Percentiles rank a stretch among this genome's conserved stretches.
Conservation (phyloP, 2,113 vertebrate genomes). For the Hiodon alosoides region DNA sequence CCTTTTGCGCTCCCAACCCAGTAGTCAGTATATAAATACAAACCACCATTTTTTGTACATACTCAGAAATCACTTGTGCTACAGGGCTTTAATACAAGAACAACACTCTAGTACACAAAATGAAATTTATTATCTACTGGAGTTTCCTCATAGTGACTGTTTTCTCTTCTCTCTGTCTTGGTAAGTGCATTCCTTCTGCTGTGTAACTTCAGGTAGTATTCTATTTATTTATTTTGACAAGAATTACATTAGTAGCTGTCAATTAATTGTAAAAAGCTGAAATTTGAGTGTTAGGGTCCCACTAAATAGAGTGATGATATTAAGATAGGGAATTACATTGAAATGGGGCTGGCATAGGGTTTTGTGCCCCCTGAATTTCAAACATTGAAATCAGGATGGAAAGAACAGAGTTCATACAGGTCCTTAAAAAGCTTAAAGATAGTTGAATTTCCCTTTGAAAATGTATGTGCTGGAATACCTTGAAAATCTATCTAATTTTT, state of each 20-base stretch:
- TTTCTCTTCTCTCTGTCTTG: constrained; percentile 2
- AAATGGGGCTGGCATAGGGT: neutral
- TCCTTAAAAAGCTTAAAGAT: too few relatives aligned
- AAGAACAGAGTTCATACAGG: too few relatives aligned
- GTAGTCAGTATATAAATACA: constrained; percentile 6
- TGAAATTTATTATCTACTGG: neutral
- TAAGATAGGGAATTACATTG: neutral
- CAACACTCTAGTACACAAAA: constrained; percentile 3
- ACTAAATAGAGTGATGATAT: neutral
- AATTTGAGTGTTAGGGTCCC: neutral
- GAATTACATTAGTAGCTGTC: neutral
- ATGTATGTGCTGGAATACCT: too few relatives aligned
- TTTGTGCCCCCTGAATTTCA: neutral
- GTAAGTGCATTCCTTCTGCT: constrained; percentile 6
- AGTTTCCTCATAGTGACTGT: neutral
- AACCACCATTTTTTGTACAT: neutral
- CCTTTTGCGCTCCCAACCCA: neutral
- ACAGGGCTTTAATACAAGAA: neutral
- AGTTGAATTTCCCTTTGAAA: too few relatives aligned
- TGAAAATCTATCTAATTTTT: too few relatives aligned
- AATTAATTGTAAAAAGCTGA: neutral
- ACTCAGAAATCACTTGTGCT: neutral
- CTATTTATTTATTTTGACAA: too few relatives aligned
- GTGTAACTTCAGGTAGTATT: neutral
- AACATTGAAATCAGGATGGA: neutral